Evolutionary conservation across 2,888 invertebrate genomes (phyloP).

Genomic region (Tortricodes alternella): DNA sequence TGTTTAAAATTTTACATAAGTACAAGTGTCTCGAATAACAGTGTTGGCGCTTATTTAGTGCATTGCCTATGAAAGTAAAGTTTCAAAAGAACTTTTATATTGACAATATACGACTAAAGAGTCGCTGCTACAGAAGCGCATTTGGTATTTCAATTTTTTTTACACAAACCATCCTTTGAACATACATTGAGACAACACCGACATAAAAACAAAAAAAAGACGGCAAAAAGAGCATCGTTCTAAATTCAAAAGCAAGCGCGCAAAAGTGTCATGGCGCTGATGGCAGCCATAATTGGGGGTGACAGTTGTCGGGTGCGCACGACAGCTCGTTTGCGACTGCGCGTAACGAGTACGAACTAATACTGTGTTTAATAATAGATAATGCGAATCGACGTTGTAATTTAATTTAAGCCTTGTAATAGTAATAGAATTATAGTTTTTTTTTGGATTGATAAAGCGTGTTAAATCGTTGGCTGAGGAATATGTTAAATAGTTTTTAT

Average conservation of each 20-base stretch:
- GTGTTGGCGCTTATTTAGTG: too few species aligned
- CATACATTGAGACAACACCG: constrained; percentile 9
- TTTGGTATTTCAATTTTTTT: neutral
- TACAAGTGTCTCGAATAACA: too few species aligned
- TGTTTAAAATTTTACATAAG: too few species aligned
- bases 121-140: neutral
- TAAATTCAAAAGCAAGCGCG: constrained; percentile 36
- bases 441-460: neutral
- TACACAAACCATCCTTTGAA: constrained; percentile 19
- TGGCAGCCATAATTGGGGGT: constrained; percentile 35
- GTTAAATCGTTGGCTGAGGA: too few species aligned
- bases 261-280: constrained; percentile 34
- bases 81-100: too few species aligned
- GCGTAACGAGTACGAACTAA: constrained; percentile 30
- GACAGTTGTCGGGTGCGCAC: constrained; percentile 35
- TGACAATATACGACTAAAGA: too few species aligned
- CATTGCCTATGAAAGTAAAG: too few species aligned
- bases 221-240: constrained; percentile 21
- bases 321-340: constrained; percentile 33
- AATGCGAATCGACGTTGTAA: constrained; percentile 30
- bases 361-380: constrained; percentile 30
- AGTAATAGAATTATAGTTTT: constrained; percentile 10
- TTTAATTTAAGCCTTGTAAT: constrained; percentile 31
- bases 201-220: constrained; percentile 20
- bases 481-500: neutral